Percentiles rank a stretch among this genome's conserved stretches.
These are phyloP conservation scores for Petroica traversi DNA, from an alignment of 2,113 vertebrate species.

Conservation along the genomic window DNA sequence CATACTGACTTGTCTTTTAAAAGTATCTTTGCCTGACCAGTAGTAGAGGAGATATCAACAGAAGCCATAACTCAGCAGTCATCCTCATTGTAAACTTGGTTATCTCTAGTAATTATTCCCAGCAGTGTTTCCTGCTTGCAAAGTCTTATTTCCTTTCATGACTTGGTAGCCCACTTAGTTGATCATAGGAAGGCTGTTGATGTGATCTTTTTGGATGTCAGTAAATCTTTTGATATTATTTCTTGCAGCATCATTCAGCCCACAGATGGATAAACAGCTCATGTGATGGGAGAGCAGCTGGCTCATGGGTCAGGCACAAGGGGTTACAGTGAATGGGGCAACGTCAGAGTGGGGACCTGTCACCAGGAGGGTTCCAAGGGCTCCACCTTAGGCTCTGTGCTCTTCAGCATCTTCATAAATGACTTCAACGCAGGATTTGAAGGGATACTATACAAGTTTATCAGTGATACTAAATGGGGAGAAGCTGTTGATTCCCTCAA, in stretches of 20 bases:
- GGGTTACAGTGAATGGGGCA: too few relatives aligned
- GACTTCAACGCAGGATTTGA: background rate
- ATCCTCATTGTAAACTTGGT: background rate
- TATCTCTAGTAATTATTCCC: background rate
- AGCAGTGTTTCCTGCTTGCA: background rate
- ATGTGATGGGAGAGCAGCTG: background rate
- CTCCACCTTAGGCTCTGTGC: background rate
- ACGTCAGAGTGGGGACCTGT: background rate
- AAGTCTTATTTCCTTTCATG: background rate
- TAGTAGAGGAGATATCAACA: background rate
- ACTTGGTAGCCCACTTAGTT: background rate
- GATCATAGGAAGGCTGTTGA: background rate
- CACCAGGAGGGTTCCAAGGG: background rate
- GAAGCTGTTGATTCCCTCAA: background rate
- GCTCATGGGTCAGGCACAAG: background rate
- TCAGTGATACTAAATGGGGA: background rate
- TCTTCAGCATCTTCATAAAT: background rate
- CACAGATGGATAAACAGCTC: background rate
- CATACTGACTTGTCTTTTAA: background rate
- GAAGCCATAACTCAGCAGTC: background rate
- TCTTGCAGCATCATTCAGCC: background rate
- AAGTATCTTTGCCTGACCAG: background rate
- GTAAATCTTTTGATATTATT: background rate
- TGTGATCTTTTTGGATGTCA: background rate
- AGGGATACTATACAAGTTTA: background rate